Conservation (phyloP, 1,140 invertebrate species). For the Drosophila sp. region DNA sequence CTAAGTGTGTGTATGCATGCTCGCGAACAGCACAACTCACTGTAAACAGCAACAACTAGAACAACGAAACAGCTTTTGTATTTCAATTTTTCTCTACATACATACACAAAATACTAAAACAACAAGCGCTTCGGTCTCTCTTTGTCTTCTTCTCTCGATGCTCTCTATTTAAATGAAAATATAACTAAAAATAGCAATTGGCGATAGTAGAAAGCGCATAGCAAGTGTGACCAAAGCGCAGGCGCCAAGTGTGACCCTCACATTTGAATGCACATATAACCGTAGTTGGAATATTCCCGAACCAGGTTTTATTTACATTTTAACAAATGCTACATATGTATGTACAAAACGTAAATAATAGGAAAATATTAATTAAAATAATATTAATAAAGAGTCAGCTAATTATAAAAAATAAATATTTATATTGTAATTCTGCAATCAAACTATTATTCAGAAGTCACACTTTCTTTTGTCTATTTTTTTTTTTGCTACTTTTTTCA, state of each 20-base stretch:
- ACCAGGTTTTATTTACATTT: too few species aligned
- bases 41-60: constrained; percentile 8
- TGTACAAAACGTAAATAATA: too few species aligned
- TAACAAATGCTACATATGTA: too few species aligned
- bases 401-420: too few species aligned
- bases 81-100: not conserved
- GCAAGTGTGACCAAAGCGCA: constrained; percentile 49
- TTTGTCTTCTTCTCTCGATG: not conserved
- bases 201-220: constrained; percentile 6
- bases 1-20: not conserved
- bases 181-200: constrained; percentile 40
- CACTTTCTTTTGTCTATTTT: too few species aligned
- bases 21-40: constrained; percentile 21
- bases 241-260: constrained; percentile 46
- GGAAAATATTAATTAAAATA: too few species aligned
- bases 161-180: not conserved
- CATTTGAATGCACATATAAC: not conserved
- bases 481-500: too few species aligned
- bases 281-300: too few species aligned
- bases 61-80: constrained; percentile 12
- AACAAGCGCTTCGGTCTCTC: not conserved
- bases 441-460: too few species aligned
- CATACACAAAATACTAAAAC: constrained; percentile 9
- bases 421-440: too few species aligned
- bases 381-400: too few species aligned